phyloP scores from a whole-genome alignment of 2,113 vertebrate genomes.

The Siniperca knerii region DNA sequence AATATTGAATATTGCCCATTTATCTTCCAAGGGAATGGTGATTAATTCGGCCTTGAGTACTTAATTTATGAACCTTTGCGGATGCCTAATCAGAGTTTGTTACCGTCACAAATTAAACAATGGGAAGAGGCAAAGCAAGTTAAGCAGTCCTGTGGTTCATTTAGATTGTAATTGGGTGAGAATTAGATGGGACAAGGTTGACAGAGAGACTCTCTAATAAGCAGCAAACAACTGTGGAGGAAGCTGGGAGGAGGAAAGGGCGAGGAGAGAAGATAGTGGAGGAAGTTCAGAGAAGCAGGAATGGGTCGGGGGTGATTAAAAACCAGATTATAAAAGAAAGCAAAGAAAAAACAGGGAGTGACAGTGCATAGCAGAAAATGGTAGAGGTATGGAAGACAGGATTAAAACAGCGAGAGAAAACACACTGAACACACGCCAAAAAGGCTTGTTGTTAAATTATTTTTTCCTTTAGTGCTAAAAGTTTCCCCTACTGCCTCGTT shows the following conservation, averaged over 20 bases:
- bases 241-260: conserved; percentile 27
- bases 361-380: not conserved
- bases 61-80: conserved; percentile 76
- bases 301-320: not conserved
- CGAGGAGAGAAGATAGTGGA: not conserved
- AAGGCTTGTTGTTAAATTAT: not conserved
- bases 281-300: not conserved
- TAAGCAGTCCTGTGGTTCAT: conserved; percentile 77
- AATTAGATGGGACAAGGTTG: conserved; percentile 78
- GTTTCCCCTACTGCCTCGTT: not conserved
- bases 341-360: not conserved
- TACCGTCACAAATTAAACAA: conserved; percentile 80
- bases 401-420: not conserved
- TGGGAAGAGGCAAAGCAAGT: conserved; percentile 74
- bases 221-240: conserved; percentile 67
- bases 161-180: conserved; percentile 81
- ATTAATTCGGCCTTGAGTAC: conserved; percentile 74
- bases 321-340: not conserved
- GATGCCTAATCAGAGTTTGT: conserved; percentile 76
- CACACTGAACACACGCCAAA: not conserved
- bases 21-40: conserved; percentile 61
- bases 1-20: conserved; percentile 71
- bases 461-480: not conserved
- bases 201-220: conserved; percentile 75
- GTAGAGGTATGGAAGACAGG: not conserved